phyloP scores from a whole-genome alignment of 2,888 invertebrate genomes.

The Drosophila vallismaia region DNA sequence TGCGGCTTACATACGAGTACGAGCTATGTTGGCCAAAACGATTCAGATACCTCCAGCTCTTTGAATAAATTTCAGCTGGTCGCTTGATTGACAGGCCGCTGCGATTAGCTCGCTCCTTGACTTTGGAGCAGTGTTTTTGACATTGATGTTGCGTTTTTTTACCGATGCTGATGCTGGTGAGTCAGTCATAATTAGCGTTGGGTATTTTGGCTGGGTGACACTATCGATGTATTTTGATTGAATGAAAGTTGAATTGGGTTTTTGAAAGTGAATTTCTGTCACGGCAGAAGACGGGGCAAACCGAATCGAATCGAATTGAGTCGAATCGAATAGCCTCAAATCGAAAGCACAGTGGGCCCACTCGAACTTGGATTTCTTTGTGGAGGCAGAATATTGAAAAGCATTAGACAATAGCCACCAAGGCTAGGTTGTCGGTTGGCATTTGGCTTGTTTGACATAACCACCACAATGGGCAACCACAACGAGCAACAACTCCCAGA shows the following conservation, averaged over 20 bases:
- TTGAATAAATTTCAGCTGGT: constrained; percentile 42
- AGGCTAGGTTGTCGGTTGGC: constrained; percentile 17
- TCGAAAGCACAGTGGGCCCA: constrained; percentile 21
- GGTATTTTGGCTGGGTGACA: constrained; percentile 51
- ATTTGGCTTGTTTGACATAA: constrained; percentile 49
- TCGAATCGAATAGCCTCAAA: constrained; percentile 18
- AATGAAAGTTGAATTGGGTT: constrained; percentile 51
- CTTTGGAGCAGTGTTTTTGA: constrained; percentile 29
- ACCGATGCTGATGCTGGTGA: constrained; percentile 10
- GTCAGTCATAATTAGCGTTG: constrained; percentile 53
- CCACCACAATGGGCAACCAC: constrained; percentile 27
- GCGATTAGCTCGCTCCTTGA: constrained; percentile 36
- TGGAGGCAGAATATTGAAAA: constrained; percentile 28
- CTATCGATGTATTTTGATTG: constrained; percentile 52
- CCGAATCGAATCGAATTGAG: constrained; percentile 1
- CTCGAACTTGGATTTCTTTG: constrained; percentile 20
- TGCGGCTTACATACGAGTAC: neutral
- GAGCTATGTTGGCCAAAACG: neutral
- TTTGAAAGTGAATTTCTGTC: constrained; percentile 52
- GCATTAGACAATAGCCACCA: constrained; percentile 41
- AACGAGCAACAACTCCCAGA: constrained; percentile 41
- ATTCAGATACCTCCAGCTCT: constrained; percentile 7
- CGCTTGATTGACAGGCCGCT: constrained; percentile 38
- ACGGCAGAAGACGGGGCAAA: constrained; percentile 35
- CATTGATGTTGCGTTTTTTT: constrained; percentile 23